phyloP scores from a whole-genome alignment of 2,113 vertebrate species.

The Lynx canadensis region DNA sequence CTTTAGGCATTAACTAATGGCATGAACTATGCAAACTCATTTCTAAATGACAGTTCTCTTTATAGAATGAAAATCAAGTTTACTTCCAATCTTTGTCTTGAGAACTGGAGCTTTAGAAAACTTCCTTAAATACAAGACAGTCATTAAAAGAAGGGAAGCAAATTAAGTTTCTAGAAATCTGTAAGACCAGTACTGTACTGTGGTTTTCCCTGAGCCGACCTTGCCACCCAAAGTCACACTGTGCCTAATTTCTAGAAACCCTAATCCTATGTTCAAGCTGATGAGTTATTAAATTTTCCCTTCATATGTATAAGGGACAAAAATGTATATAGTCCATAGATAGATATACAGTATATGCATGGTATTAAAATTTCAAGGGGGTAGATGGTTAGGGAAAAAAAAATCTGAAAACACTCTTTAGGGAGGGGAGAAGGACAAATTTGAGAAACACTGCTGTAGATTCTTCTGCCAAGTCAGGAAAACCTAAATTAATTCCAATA shows the following conservation, averaged over 20 bases:
- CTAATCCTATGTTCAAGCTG: not conserved
- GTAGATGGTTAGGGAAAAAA: not conserved
- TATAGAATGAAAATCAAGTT: not conserved
- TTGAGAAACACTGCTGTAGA: not conserved
- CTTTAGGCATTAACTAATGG: not conserved
- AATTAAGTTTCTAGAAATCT: not conserved
- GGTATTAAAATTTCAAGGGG: constrained; percentile 30
- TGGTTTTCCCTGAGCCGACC: not conserved
- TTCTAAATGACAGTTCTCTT: not conserved
- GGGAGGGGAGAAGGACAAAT: constrained; percentile 30
- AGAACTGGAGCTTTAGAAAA: constrained; percentile 11
- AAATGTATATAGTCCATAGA: not conserved
- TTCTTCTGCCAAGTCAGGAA: constrained; percentile 6
- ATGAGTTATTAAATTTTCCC: not conserved
- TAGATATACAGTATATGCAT: not conserved
- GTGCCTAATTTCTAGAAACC: not conserved
- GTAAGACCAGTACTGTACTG: not conserved
- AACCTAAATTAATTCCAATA: not conserved
- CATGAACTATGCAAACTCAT: not conserved
- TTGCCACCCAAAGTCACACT: not conserved
- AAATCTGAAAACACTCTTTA: not conserved
- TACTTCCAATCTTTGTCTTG: constrained; percentile 23
- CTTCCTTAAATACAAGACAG: not conserved
- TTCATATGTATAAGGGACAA: not conserved
- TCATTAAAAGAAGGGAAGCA: not conserved